Percentiles rank a stretch among this genome's conserved stretches.
These are phyloP conservation scores for Sebastes nivosus DNA, from an alignment of 2,797 vertebrate genomes.

Conservation along the genomic window DNA sequence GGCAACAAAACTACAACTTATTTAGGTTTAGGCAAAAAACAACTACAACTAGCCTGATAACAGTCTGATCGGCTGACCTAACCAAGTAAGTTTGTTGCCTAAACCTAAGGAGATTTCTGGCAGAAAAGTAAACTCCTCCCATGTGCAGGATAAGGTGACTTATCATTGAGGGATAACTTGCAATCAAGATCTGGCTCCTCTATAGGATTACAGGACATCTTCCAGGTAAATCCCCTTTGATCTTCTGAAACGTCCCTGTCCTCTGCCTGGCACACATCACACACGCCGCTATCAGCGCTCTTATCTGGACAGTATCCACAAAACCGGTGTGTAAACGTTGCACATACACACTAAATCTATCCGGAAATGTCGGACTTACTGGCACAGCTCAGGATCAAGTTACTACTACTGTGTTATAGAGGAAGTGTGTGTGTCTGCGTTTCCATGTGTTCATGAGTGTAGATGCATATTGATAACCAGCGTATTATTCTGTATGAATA, in stretches of 20 bases:
- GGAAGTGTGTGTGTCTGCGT: slow-evolving; percentile 39
- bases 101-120: neutral
- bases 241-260: neutral
- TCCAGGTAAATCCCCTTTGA: slow-evolving; percentile 8
- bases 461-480: neutral
- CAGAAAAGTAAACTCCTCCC: neutral
- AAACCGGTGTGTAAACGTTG: slow-evolving; percentile 23
- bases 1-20: too few species aligned
- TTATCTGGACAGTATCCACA: slow-evolving; percentile 42
- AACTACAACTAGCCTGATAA: too few species aligned
- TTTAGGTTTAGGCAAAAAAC: too few species aligned
- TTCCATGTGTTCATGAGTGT: slow-evolving; percentile 11
- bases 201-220: neutral
- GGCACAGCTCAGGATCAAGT: slow-evolving; percentile 70
- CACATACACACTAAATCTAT: slow-evolving; percentile 47
- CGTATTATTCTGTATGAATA: neutral
- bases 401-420: slow-evolving; percentile 47
- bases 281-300: slow-evolving; percentile 3
- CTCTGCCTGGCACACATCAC: neutral
- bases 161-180: neutral
- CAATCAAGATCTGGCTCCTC: neutral
- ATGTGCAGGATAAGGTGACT: neutral
- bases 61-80: neutral
- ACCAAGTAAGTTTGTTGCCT: neutral
- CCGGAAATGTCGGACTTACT: slow-evolving; percentile 72